Percentiles rank a stretch among this genome's conserved stretches.
Evolutionary conservation across 1,140 invertebrate species (phyloP).

Genomic region (Rhyzopertha dominica): DNA sequence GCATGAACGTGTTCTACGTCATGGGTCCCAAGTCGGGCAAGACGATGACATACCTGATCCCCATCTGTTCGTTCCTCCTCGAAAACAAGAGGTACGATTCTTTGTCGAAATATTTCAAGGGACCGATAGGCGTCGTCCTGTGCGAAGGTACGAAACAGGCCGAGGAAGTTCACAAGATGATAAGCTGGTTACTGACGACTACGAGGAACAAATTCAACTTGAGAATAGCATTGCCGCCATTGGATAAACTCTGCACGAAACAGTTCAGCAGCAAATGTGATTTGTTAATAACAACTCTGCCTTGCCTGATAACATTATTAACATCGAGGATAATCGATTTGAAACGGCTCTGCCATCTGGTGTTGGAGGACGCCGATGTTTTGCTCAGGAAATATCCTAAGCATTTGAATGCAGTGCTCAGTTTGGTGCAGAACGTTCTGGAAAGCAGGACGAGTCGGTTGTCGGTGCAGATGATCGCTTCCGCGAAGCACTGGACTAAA

Average conservation of each 20-base stretch:
- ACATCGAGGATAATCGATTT: conserved; percentile 28
- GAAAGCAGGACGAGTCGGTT: conserved; percentile 19
- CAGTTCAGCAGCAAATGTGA: conserved; percentile 26
- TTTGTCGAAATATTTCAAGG: conserved; percentile 18
- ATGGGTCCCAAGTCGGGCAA: conserved; percentile 47
- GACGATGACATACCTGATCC: conserved; percentile 50
- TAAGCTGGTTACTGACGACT: conserved; percentile 17
- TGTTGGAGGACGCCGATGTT: conserved; percentile 32
- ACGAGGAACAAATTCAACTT: conserved; percentile 18
- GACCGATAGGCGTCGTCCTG: conserved; percentile 33
- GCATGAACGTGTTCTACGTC: conserved; percentile 47
- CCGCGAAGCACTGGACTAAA: conserved; percentile 31
- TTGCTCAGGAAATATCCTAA: conserved; percentile 22
- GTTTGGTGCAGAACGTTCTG: conserved; percentile 24
- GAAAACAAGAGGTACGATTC: conserved; percentile 33
- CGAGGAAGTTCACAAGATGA: conserved; percentile 29
- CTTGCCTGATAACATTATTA: conserved; percentile 22
- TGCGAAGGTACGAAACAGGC: conserved; percentile 25
- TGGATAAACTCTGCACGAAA: background rate
- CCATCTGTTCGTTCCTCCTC: conserved; percentile 44
- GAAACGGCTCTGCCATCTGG: conserved; percentile 36
- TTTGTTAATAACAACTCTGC: conserved; percentile 34
- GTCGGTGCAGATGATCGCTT: conserved; percentile 31
- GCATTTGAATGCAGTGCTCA: conserved; percentile 23
- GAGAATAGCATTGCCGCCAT: conserved; percentile 25